Conservation (phyloP, 1,140 invertebrate genomes). For the Venturia canescens region DNA sequence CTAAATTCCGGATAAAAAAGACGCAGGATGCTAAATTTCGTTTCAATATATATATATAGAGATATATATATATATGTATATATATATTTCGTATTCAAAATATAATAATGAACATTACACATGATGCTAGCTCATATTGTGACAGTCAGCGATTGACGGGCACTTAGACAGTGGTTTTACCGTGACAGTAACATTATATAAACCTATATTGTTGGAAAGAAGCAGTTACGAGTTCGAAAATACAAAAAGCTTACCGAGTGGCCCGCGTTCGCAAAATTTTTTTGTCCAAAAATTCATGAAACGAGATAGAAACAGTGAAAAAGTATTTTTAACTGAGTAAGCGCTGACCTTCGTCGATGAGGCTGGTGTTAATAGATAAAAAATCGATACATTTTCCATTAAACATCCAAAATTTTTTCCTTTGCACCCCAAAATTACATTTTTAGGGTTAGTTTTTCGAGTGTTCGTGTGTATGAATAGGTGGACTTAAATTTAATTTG, state of each 20-base stretch:
- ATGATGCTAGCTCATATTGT: constrained; percentile 70
- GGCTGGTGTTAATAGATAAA: constrained; percentile 8
- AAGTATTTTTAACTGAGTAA: constrained; percentile 51
- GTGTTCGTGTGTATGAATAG: constrained; percentile 15
- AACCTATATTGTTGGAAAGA: too few species aligned
- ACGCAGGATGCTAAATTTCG: too few species aligned
- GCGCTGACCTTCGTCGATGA: constrained; percentile 32
- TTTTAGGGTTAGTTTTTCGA: neutral
- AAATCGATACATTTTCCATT: constrained; percentile 56
- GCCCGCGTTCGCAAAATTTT: constrained; percentile 38
- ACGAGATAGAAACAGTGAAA: too few species aligned
- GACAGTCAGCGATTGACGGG: constrained; percentile 67
- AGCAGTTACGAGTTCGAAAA: constrained; percentile 64
- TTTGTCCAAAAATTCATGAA: neutral
- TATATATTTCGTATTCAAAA: constrained; percentile 76
- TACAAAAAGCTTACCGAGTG: constrained; percentile 64
- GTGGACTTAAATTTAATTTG: constrained; percentile 39
- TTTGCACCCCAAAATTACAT: constrained; percentile 32
- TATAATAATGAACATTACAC: constrained; percentile 76
- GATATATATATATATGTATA: neutral
- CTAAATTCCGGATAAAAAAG: too few species aligned
- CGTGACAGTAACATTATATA: constrained; percentile 59
- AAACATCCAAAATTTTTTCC: constrained; percentile 44
- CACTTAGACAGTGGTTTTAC: constrained; percentile 58
- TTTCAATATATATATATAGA: too few species aligned